phyloP scores from a whole-genome alignment of 2,797 vertebrate genomes.

The Falco columbarius region DNA sequence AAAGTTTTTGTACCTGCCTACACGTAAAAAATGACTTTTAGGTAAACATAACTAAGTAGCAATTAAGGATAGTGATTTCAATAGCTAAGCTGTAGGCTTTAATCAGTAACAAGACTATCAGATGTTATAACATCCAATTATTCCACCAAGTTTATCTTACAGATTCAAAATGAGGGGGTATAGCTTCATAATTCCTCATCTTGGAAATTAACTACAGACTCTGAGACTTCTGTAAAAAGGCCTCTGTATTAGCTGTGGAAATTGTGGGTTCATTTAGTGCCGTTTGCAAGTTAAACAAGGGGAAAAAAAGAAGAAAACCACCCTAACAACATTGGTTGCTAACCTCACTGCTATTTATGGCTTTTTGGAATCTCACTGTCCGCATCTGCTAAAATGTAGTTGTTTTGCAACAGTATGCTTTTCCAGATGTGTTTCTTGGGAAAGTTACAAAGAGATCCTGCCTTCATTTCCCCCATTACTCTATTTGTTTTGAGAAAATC shows the following conservation, averaged over 20 bases:
- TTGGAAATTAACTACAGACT: neutral
- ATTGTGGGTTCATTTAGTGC: neutral
- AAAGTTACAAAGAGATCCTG: conserved; percentile 9
- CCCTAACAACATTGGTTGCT: neutral
- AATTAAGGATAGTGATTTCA: neutral
- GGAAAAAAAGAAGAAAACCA: neutral
- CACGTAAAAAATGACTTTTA: neutral
- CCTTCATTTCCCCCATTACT: conserved; percentile 39
- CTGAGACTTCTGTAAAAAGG: neutral
- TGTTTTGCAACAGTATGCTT: conserved; percentile 21
- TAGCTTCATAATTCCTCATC: neutral
- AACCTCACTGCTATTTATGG: neutral
- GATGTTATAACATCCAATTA: neutral
- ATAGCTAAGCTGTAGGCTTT: neutral
- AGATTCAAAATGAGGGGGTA: neutral
- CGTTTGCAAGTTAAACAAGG: neutral
- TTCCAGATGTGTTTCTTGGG: conserved; percentile 49
- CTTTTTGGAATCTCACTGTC: neutral
- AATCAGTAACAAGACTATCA: neutral
- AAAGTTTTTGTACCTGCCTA: neutral
- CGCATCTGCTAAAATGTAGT: neutral
- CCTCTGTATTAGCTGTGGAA: neutral
- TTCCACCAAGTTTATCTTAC: neutral
- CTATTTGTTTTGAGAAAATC: conserved; percentile 60
- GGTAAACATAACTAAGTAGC: neutral